Base-by-base conservation (phyloP, 2,888 invertebrate species). In the Venustoraphidia nigricollis region DNA sequence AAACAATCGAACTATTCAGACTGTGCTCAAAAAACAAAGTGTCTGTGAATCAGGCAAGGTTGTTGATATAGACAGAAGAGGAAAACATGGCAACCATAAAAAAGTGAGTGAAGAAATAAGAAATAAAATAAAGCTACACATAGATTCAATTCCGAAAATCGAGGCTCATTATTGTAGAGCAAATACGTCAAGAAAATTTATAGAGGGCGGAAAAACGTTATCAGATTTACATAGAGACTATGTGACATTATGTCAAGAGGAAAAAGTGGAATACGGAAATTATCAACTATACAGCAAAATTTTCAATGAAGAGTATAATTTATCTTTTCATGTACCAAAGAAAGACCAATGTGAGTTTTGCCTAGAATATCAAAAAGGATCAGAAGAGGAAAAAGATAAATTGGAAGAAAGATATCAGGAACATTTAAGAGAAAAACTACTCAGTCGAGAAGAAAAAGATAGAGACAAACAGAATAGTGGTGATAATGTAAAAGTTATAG, bases 181-280 rank as follows among this genome's bases (percentile, higher is more conserved):
- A 34, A 50, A 56, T 36, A 54, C 50, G 2, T 48, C 17, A 10
- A 27, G 45, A 42, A 49, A 56, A 46, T 57, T 42, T 38, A 58
- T 57, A 46, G 55, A 56, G 8, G 55, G 54, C n/a, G 54, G 54
- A 34, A 57, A 54, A 49, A 53, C 54, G 41, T 39, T 58, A 27
- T 49, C 53, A 34, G 52, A 55, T 36, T 35, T 59, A 35, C 49
- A 57, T 45, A 34, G 57, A 40, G 54, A 59, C 50, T 56, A 57
- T 44, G 48, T 47, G 45, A 41, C 50, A 36, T 41, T 48, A 14
- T 52, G 54, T 13, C 39, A 52, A 42, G 37, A 40, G 45, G 40
- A 51, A 36, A 47, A 45, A 11, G 34, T 45, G 40, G 50, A 50
- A 35, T 50, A 41, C 49, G 56, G 49, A 39, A 39, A 46, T 46